phyloP scores from a whole-genome alignment of 2,113 vertebrate species.

The Heterotis niloticus region DNA sequence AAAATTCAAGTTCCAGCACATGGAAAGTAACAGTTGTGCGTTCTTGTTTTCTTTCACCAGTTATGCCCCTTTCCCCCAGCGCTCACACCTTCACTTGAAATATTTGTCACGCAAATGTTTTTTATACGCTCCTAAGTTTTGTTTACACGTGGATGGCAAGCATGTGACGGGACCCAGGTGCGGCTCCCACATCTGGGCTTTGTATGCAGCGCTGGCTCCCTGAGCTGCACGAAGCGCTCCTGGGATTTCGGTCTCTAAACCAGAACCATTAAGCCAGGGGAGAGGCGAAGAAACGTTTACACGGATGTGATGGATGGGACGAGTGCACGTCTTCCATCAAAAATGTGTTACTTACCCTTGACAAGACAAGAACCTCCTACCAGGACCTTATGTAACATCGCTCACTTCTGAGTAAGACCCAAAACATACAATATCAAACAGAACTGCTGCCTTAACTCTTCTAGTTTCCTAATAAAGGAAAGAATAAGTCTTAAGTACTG shows the following conservation, averaged over 20 bases:
- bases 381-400: not conserved
- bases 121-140: no score
- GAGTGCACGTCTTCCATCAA: not conserved
- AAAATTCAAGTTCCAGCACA: no score
- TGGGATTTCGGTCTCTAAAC: not conserved
- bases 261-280: not conserved
- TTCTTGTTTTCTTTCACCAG: no score
- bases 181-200: no score
- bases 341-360: not conserved
- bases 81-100: no score
- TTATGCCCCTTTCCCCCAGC: no score
- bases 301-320: not conserved
- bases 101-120: no score
- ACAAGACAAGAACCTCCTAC: not conserved
- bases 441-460: not conserved
- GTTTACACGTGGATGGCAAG: no score
- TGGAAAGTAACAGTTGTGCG: no score
- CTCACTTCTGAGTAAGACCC: not conserved
- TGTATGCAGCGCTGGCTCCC: no score
- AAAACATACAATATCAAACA: not conserved
- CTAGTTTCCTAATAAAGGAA: not conserved
- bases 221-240: no score
- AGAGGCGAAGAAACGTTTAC: not conserved
- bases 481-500: not conserved
- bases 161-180: no score